These are phyloP conservation scores for Diabrotica undecimpunctata DNA, from an alignment of 1,140 invertebrate species.

Conservation along the genomic window DNA sequence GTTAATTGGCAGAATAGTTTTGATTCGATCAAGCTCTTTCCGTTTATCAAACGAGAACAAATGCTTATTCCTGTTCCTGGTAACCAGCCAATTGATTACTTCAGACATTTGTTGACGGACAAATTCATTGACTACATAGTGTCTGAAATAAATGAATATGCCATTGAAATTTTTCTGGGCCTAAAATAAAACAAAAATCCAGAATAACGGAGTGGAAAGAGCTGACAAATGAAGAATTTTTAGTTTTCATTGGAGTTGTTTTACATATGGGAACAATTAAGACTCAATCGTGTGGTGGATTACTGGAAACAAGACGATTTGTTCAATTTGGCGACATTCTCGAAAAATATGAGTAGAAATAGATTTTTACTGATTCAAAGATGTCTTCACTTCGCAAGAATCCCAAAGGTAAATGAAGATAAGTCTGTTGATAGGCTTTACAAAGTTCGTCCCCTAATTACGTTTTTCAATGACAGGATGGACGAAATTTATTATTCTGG, in stretches of 20 bases:
- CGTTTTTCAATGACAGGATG: constrained; percentile 36
- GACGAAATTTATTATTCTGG: constrained; percentile 27
- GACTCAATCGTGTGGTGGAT: background rate
- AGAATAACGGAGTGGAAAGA: constrained; percentile 7
- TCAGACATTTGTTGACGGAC: background rate
- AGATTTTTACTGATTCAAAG: constrained; percentile 3
- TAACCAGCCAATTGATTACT: constrained; percentile 9
- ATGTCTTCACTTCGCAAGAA: background rate
- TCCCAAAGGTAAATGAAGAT: too few species aligned
- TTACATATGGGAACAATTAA: constrained; percentile 1
- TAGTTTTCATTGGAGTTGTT: constrained; percentile 8
- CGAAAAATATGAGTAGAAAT: too few species aligned
- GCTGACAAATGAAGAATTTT: constrained; percentile 9
- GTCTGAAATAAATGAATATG: constrained; percentile 19
- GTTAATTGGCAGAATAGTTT: too few species aligned
- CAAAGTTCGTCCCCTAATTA: constrained; percentile 28
- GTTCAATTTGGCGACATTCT: constrained; percentile 26
- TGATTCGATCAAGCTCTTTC: constrained; percentile 21
- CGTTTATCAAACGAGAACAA: constrained; percentile 4
- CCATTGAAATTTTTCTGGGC: constrained; percentile 5
- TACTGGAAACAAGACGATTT: constrained; percentile 27
- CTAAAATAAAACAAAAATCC: constrained; percentile 6
- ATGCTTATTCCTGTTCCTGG: constrained; percentile 9
- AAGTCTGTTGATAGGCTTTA: constrained; percentile 15
- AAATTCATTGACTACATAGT: constrained; percentile 15